Evolutionary conservation across 2,113 vertebrate genomes (phyloP).

Genomic region (Hydrochoerus hydrochaeris): DNA sequence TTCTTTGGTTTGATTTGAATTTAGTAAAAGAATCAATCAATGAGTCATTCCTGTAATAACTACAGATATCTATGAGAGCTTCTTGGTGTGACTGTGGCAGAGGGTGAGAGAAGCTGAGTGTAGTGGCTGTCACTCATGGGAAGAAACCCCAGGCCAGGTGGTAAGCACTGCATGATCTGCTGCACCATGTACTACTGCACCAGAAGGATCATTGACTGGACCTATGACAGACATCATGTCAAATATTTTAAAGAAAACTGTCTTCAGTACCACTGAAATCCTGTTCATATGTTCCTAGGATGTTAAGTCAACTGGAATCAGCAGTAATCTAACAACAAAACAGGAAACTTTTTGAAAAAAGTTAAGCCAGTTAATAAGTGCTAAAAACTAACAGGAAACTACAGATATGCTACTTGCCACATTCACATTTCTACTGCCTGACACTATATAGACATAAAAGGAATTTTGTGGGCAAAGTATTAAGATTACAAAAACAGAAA

Average conservation of each 20-base stretch:
- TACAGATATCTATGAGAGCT: not conserved
- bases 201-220: not conserved
- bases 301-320: not conserved
- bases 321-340: not conserved
- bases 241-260: not conserved
- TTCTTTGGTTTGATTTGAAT: conserved; percentile 20
- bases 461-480: not conserved
- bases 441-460: not conserved
- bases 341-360: not conserved
- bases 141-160: not conserved
- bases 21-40: not conserved
- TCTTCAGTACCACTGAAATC: not conserved
- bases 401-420: not conserved
- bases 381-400: not conserved
- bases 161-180: not conserved
- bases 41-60: not conserved
- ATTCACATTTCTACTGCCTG: not conserved
- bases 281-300: not conserved
- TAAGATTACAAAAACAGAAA: not conserved
- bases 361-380: not conserved
- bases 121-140: too few species aligned
- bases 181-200: not conserved
- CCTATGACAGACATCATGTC: not conserved
- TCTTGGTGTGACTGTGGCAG: not conserved
- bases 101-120: not conserved